phyloP scores from a whole-genome alignment of 2,113 vertebrate species.

The Nothocercus nigrocapillus region DNA sequence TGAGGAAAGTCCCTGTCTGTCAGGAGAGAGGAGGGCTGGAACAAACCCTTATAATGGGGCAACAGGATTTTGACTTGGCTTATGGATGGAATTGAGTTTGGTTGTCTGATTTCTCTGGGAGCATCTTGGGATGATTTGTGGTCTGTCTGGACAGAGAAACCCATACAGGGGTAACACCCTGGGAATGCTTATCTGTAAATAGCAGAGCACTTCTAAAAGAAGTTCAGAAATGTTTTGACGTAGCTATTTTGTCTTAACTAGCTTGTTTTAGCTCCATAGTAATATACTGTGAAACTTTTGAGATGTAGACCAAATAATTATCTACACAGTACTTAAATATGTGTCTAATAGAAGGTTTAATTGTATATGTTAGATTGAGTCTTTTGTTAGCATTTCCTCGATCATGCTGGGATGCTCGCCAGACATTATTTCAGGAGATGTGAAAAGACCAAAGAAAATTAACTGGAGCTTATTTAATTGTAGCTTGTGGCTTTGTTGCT shows the following conservation, averaged over 20 bases:
- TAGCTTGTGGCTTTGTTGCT: neutral
- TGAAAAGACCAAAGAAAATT: neutral
- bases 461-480: neutral
- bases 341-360: neutral
- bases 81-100: neutral
- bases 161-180: neutral
- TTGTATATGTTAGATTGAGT: neutral
- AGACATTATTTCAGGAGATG: neutral
- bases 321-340: neutral
- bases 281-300: neutral
- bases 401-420: neutral
- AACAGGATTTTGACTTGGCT: neutral
- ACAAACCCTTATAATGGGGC: neutral
- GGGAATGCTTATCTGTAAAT: neutral
- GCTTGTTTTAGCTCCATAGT: neutral
- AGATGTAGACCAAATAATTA: neutral
- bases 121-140: neutral
- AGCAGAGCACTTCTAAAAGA: neutral
- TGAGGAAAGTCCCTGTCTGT: neutral
- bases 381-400: neutral
- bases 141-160: neutral
- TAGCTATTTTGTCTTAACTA: neutral
- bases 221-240: neutral
- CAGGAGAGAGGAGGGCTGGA: neutral
- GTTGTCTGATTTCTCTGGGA: rapidly evolving